Evolutionary conservation across 2,888 invertebrate genomes (phyloP).

Genomic region (Ornithoptera priamus): DNA sequence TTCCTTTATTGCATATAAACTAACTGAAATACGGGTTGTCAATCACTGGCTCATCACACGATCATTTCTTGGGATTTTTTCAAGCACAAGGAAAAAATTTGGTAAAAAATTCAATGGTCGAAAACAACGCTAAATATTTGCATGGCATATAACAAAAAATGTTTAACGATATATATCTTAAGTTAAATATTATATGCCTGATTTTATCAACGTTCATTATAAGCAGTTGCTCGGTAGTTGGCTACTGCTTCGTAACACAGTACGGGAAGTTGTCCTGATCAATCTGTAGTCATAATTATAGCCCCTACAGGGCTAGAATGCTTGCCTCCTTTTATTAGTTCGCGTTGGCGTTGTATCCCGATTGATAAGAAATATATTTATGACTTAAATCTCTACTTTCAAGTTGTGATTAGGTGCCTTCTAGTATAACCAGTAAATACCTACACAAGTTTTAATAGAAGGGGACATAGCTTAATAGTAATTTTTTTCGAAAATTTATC

Average conservation of each 20-base stretch:
- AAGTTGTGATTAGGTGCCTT: neutral
- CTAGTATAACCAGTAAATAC: neutral
- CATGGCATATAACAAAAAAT: no score
- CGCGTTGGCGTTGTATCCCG: conserved; percentile 15
- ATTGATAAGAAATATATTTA: conserved; percentile 12
- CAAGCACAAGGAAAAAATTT: no score
- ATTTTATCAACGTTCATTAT: conserved; percentile 13
- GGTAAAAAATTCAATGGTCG: no score
- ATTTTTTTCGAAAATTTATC: no score
- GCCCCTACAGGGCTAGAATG: conserved; percentile 3
- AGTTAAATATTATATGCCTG: neutral
- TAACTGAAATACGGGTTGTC: no score
- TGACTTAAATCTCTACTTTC: conserved; percentile 1
- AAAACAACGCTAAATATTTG: no score
- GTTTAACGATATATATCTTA: neutral
- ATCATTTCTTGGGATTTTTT: no score
- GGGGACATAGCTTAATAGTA: no score
- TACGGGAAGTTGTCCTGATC: conserved; percentile 22
- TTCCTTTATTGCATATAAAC: no score
- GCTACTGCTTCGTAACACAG: conserved; percentile 13
- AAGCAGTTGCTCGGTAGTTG: conserved; percentile 1
- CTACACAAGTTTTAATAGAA: no score
- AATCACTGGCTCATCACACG: no score
- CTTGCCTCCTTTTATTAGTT: conserved; percentile 16
- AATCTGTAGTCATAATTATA: conserved; percentile 23